Evolutionary conservation across 2,888 invertebrate species (phyloP), one percentile per base, ranked within the genome.

Genomic region (Acrobasis suavella): DNA sequence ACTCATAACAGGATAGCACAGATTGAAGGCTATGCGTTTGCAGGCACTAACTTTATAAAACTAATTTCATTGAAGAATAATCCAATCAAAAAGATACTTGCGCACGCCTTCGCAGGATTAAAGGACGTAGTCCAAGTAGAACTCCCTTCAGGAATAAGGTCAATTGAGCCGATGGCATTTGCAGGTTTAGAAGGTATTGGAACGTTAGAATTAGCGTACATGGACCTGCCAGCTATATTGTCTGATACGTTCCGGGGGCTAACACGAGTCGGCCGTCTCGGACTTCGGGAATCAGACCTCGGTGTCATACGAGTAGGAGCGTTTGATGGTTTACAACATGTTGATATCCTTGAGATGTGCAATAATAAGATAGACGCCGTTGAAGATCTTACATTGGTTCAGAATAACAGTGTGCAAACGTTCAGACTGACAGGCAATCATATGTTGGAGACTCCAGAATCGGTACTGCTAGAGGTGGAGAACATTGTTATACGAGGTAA

Each of bases 361-460:
- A 97, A 97, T 81, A 97, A 97, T 81, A 97, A 97, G 88, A 96
- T 97, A 67, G 97, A 97, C 75, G 94, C 94, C 0, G 95, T 97
- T 63, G 95, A 96, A 77, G 96, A 96, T 79, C 90, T 97, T 2
- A 94, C 95, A 62, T 92, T 97, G 63, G 93, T 94, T 38, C 93
- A 93, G 60, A 95, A 96, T 68, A 96, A 96, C 76, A 94, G 94
- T 70, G 95, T 97, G 22, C 94, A 94, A 64, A 93, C 94, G 58
- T 90, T 97, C 50, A 95, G 95, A 76, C 93, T 97, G 70, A 95
- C 96, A 66, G 97, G 97, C 37, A 97, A 97, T 80, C 97, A 97
- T 78, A 95, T 97, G 77, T 86, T 97, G 65, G 96, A 96, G 75
- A 95, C 96, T 0, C 97, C 97, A 62, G 95, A 95, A 70, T 93